phyloP scores from a whole-genome alignment of 2,797 vertebrate genomes.

The Ctenopoma kingsleyae region DNA sequence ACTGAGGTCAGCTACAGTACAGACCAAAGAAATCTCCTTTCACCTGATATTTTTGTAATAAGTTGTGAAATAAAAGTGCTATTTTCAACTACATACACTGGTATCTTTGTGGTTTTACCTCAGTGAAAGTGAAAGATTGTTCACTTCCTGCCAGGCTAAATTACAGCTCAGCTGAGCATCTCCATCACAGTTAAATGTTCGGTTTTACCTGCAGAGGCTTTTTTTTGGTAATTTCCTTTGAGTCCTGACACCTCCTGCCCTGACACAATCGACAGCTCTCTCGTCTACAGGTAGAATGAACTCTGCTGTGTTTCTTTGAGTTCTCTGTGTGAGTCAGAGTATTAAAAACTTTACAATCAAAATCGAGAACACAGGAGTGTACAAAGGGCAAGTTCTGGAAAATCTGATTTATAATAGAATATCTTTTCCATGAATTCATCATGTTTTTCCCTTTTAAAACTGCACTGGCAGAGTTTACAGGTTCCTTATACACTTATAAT shows the following conservation, averaged over 20 bases:
- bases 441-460: neutral
- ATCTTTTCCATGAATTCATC: neutral
- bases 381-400: neutral
- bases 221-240: slow-evolving; percentile 26
- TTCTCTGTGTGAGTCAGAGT: slow-evolving; percentile 7
- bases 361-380: neutral
- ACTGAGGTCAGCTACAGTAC: slow-evolving; percentile 19
- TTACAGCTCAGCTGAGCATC: slow-evolving; percentile 28
- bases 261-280: slow-evolving; percentile 2
- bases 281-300: slow-evolving; percentile 3
- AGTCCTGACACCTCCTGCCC: slow-evolving; percentile 19
- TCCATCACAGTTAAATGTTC: slow-evolving; percentile 25
- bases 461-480: neutral
- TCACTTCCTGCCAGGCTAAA: slow-evolving; percentile 21
- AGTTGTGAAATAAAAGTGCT: slow-evolving; percentile 9
- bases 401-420: neutral
- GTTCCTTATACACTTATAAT: neutral
- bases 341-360: slow-evolving; percentile 15
- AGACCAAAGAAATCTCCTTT: neutral
- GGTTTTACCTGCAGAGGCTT: slow-evolving; percentile 19
- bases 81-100: neutral
- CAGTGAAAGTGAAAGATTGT: neutral
- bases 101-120: slow-evolving; percentile 3
- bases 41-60: slow-evolving; percentile 29
- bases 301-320: neutral